Conservation (phyloP, 2,113 vertebrate genomes). For the Pituophis catenifer region DNA sequence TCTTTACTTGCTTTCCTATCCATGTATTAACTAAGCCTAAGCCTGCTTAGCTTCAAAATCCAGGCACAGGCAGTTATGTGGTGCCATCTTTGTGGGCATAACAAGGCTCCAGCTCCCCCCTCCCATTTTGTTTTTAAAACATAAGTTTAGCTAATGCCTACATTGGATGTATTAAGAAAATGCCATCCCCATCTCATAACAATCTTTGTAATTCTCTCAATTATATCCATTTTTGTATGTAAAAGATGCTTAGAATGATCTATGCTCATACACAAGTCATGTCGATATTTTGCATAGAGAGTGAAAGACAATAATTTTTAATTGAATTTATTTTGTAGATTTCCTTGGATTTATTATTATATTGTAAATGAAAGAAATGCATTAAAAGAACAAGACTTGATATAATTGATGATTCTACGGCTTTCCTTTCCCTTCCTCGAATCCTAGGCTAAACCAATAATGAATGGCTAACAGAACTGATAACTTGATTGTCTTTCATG, state of each 20-base stretch:
- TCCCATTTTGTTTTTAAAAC: background rate
- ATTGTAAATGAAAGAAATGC: background rate
- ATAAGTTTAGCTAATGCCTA: background rate
- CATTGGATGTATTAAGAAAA: background rate
- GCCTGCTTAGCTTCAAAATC: background rate
- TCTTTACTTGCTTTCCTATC: background rate
- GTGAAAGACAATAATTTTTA: background rate
- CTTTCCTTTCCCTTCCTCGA: background rate
- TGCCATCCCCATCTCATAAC: background rate
- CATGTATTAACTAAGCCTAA: background rate
- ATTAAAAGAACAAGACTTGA: background rate
- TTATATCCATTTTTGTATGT: background rate
- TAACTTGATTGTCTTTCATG: background rate
- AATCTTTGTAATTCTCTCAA: background rate
- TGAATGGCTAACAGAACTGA: background rate
- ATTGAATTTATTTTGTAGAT: background rate
- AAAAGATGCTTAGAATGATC: background rate
- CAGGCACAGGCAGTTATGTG: background rate
- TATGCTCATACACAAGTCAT: background rate
- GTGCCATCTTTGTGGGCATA: background rate
- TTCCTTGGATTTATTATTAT: background rate
- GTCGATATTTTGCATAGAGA: background rate
- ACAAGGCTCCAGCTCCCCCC: background rate
- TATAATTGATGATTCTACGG: background rate
- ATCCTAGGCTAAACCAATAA: background rate